Evolutionary conservation across 2,888 invertebrate species (phyloP).

Genomic region (Synergus gifuensis): DNA sequence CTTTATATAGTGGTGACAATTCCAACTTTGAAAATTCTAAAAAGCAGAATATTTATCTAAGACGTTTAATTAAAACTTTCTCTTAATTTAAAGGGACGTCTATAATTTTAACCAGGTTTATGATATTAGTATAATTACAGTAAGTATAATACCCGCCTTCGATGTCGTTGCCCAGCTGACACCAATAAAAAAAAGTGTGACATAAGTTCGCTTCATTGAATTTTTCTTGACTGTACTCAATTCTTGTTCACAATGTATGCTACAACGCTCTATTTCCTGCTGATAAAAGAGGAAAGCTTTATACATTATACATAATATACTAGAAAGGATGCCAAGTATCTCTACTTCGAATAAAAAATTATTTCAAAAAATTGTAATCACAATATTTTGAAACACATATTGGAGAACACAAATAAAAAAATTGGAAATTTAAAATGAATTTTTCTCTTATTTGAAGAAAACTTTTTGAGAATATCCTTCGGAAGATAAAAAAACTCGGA

Average conservation of each 20-base stretch:
- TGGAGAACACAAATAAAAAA: no score
- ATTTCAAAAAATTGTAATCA: not conserved
- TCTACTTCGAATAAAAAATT: not conserved
- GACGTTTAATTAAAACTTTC: not conserved
- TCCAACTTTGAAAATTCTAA: no score
- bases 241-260: constrained; percentile 16
- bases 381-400: not conserved
- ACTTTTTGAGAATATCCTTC: not conserved
- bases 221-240: constrained; percentile 30
- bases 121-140: not conserved
- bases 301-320: not conserved
- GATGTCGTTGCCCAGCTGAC: constrained; percentile 15
- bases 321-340: not conserved
- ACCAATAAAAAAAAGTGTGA: constrained; percentile 36
- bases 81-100: not conserved
- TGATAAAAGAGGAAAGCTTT: constrained; percentile 4
- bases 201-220: constrained; percentile 34
- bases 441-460: not conserved
- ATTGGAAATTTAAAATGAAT: no score
- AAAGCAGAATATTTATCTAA: not conserved
- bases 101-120: not conserved
- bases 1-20: no score
- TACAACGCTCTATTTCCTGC: constrained; percentile 35
- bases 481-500: not conserved
- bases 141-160: not conserved